These are phyloP conservation scores for Phoenoteleia sp. DNA, from an alignment of 2,888 invertebrate genomes.

Conservation along the genomic window DNA sequence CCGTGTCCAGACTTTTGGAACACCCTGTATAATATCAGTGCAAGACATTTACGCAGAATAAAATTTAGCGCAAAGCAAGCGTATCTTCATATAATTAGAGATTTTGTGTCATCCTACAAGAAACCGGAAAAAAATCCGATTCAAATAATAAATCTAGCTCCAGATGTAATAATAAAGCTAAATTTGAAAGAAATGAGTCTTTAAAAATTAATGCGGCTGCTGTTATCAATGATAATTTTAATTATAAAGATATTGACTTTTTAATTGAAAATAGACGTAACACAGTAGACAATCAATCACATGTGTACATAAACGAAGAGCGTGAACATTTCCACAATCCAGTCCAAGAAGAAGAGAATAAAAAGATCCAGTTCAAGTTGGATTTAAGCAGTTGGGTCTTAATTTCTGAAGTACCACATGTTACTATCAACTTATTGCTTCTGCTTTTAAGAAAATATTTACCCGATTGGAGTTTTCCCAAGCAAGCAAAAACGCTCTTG, in stretches of 20 bases:
- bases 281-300: no score
- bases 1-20: no score
- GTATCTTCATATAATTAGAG: background rate
- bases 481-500: slow-evolving; percentile 1
- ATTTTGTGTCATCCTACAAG: background rate
- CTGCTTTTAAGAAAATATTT: background rate
- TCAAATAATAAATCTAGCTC: no score
- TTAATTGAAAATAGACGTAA: no score
- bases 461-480: background rate
- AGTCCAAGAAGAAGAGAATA: background rate
- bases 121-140: background rate
- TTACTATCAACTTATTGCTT: background rate
- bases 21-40: background rate
- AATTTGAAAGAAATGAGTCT: no score
- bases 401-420: background rate
- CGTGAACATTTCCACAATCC: no score
- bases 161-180: no score
- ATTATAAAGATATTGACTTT: no score
- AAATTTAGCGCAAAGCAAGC: background rate
- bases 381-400: background rate
- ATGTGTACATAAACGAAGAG: no score
- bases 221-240: no score
- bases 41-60: background rate
- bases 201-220: no score
- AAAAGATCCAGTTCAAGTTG: background rate